A percentile compares a stretch with the other conserved stretches of the same genome.
Evolutionary conservation across 2,113 vertebrate species (phyloP).

Genomic region (Turnix velox): DNA sequence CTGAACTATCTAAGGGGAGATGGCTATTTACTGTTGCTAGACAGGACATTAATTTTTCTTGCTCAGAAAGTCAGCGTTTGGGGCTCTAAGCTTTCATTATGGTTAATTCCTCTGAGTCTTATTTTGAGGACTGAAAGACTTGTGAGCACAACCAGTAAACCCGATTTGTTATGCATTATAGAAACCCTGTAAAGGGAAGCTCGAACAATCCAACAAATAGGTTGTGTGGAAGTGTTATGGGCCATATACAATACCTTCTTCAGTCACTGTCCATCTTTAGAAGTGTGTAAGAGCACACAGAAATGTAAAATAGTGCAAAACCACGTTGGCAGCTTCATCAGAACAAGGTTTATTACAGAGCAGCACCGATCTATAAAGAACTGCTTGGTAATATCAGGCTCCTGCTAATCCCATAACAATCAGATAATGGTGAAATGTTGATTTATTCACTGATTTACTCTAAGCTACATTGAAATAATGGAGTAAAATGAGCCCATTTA

Average conservation of each 20-base stretch:
- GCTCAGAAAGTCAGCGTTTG: not conserved
- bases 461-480: slow-evolving; percentile 60
- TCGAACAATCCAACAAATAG: not conserved
- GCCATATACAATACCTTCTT: not conserved
- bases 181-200: not conserved
- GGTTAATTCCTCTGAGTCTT: not conserved
- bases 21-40: not conserved
- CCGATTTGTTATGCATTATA: not conserved
- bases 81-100: not conserved
- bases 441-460: slow-evolving; percentile 64
- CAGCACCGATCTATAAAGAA: not conserved
- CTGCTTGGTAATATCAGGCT: slow-evolving; percentile 31
- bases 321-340: not conserved
- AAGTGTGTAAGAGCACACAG: not conserved
- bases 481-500: slow-evolving; percentile 58
- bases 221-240: not conserved
- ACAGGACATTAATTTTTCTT: not conserved
- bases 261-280: not conserved
- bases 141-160: not conserved
- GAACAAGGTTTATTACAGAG: not conserved
- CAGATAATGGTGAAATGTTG: slow-evolving; percentile 60
- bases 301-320: not conserved
- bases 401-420: slow-evolving; percentile 58
- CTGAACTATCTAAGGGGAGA: not conserved
- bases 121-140: not conserved